Evolutionary conservation across 2,888 invertebrate species (phyloP).

Genomic region (Mythimna impura): DNA sequence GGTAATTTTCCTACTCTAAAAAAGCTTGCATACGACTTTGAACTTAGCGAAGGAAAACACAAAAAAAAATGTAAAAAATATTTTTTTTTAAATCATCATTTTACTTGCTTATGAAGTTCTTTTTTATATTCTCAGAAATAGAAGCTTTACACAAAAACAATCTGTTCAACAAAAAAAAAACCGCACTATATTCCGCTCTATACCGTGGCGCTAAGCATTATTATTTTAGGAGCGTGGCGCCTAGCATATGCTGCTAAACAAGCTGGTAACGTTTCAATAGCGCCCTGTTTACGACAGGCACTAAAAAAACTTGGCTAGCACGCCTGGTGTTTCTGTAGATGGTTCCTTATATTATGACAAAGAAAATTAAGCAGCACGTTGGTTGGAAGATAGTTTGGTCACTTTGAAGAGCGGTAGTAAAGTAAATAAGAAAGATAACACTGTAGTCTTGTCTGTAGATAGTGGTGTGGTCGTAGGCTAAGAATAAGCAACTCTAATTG

Average conservation of each 20-base stretch:
- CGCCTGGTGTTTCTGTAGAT: slow-evolving; percentile 41
- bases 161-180: slow-evolving; percentile 37
- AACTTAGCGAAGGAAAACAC: not conserved
- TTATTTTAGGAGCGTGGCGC: slow-evolving; percentile 85
- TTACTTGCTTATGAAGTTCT: not conserved
- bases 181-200: slow-evolving; percentile 23
- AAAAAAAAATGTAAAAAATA: not conserved
- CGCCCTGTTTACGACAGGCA: slow-evolving; percentile 73
- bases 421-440: slow-evolving; percentile 29
- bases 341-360: slow-evolving; percentile 57
- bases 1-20: too few relatives aligned
- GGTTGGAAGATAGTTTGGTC: slow-evolving; percentile 29
- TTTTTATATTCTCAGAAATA: slow-evolving; percentile 10
- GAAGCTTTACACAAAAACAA: slow-evolving; percentile 24
- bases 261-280: slow-evolving; percentile 77
- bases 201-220: slow-evolving; percentile 73
- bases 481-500: not conserved
- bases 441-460: not conserved
- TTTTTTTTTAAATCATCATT: not conserved
- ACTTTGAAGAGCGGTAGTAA: slow-evolving; percentile 49
- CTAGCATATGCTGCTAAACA: slow-evolving; percentile 83
- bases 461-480: not conserved
- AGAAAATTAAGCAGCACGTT: slow-evolving; percentile 39
- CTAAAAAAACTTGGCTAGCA: slow-evolving; percentile 65
- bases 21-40: not conserved